Conservation (phyloP, 92 coral and sea anemone genomes). For the Palythoa caribaeorum region DNA sequence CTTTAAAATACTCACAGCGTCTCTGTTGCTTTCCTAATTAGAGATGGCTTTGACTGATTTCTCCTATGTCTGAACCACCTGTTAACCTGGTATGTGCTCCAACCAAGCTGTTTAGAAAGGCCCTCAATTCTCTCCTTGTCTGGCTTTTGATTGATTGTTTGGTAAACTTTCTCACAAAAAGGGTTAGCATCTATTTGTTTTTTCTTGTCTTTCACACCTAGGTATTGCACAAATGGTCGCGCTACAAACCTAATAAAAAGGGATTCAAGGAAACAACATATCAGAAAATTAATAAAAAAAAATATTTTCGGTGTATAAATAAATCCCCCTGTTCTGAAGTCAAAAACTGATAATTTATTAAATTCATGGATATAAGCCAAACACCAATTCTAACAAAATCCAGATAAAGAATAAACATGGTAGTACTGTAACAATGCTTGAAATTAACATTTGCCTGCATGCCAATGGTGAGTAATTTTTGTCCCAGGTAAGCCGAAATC, state of each 20-base stretch:
- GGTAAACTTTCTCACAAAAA: slow-evolving; percentile 95
- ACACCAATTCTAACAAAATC: too few relatives aligned
- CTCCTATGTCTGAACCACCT: slow-evolving; percentile 91
- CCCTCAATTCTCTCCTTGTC: slow-evolving; percentile 84
- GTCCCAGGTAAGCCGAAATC: too few relatives aligned
- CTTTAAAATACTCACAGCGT: slow-evolving; percentile 19
- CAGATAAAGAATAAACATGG: too few relatives aligned
- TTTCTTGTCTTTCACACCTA: slow-evolving; percentile 87
- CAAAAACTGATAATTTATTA: too few relatives aligned
- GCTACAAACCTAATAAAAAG: slow-evolving; percentile 80
- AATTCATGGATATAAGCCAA: too few relatives aligned
- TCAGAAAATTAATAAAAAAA: neutral
- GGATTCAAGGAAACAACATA: neutral
- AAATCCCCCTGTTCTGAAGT: too few relatives aligned
- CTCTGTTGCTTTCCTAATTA: slow-evolving; percentile 85
- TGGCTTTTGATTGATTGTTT: slow-evolving; percentile 84
- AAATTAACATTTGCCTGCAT: too few relatives aligned
- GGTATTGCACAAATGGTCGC: slow-evolving; percentile 71
- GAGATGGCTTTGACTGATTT: slow-evolving; percentile 87
- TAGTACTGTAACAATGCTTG: too few relatives aligned
- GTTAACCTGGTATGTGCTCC: slow-evolving; percentile 89
- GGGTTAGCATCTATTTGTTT: slow-evolving; percentile 73
- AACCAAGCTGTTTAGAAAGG: slow-evolving; percentile 92
- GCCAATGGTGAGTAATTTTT: too few relatives aligned
- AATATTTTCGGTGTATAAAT: too few relatives aligned